phyloP scores from a whole-genome alignment of 2,113 vertebrate species.

The Pelmatolapia mariae region DNA sequence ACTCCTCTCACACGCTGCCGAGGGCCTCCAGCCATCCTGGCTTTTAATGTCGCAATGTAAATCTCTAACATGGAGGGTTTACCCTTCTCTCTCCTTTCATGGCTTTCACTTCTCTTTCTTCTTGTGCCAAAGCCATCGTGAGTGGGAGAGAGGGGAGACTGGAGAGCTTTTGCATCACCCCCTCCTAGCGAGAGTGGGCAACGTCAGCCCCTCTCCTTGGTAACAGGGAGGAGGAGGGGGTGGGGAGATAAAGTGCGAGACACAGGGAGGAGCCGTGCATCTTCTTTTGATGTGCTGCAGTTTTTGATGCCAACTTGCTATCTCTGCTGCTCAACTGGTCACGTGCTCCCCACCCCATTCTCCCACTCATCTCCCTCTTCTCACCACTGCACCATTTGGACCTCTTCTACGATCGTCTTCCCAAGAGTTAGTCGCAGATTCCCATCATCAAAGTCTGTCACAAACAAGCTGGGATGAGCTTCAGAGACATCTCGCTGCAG shows the following conservation, averaged over 20 bases:
- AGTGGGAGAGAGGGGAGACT: constrained; percentile 49
- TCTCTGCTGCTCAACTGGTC: constrained; percentile 51
- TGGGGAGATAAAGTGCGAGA: constrained; percentile 47
- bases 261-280: constrained; percentile 20
- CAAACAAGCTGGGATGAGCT: background rate
- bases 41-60: constrained; percentile 65
- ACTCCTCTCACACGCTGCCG: constrained; percentile 20
- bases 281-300: constrained; percentile 55
- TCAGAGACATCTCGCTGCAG: background rate
- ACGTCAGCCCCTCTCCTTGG: constrained; percentile 63
- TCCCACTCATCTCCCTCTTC: background rate
- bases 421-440: constrained; percentile 8
- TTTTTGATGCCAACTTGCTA: constrained; percentile 66
- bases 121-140: constrained; percentile 64
- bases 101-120: constrained; percentile 57
- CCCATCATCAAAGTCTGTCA: constrained; percentile 4
- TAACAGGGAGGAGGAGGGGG: constrained; percentile 41
- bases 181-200: constrained; percentile 58
- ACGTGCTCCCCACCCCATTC: constrained; percentile 8
- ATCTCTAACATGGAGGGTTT: constrained; percentile 67
- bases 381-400: background rate
- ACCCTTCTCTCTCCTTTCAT: constrained; percentile 33
- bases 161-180: constrained; percentile 61
- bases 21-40: constrained; percentile 37
- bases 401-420: background rate